A percentile compares a stretch with the other conserved stretches of the same genome.
These are phyloP conservation scores for Coelopa frigida DNA, from an alignment of 1,140 invertebrate species.

Conservation along the genomic window DNA sequence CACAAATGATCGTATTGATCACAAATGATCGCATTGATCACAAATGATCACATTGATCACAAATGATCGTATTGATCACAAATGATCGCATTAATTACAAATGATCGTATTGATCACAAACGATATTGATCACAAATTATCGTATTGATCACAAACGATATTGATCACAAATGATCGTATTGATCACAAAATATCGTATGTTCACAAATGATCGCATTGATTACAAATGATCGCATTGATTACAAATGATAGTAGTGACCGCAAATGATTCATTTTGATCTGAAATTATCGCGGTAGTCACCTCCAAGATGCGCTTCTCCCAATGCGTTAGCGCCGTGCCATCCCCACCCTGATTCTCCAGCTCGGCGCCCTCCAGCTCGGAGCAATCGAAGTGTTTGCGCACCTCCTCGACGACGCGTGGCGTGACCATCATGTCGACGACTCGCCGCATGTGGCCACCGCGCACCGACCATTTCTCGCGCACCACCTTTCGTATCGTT, in stretches of 20 bases:
- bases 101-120: neutral
- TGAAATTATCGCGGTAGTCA: conserved; percentile 42
- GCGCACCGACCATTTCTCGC: conserved; percentile 78
- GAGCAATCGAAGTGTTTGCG: conserved; percentile 86
- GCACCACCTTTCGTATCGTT: conserved; percentile 73
- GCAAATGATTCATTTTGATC: neutral
- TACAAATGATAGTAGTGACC: neutral
- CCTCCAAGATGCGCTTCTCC: conserved; percentile 97
- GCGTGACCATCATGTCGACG: conserved; percentile 89
- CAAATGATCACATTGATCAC: neutral
- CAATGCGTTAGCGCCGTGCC: conserved; percentile 96
- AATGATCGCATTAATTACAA: neutral
- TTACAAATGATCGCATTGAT: neutral
- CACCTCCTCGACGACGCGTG: conserved; percentile 78
- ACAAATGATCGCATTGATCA: too few species aligned
- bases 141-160: too few species aligned
- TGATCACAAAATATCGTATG: too few species aligned
- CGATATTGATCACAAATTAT: too few species aligned
- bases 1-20: too few species aligned
- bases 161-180: too few species aligned
- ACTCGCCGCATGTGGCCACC: conserved; percentile 65
- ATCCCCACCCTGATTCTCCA: conserved; percentile 96
- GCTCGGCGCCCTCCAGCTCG: conserved; percentile 87
- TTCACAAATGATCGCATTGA: neutral
- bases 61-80: neutral